A percentile compares a stretch with the other conserved stretches of the same genome.
These are phyloP conservation scores for Phylloscopus whistleri DNA, from an alignment of 2,113 vertebrate genomes.

Conservation along the genomic window DNA sequence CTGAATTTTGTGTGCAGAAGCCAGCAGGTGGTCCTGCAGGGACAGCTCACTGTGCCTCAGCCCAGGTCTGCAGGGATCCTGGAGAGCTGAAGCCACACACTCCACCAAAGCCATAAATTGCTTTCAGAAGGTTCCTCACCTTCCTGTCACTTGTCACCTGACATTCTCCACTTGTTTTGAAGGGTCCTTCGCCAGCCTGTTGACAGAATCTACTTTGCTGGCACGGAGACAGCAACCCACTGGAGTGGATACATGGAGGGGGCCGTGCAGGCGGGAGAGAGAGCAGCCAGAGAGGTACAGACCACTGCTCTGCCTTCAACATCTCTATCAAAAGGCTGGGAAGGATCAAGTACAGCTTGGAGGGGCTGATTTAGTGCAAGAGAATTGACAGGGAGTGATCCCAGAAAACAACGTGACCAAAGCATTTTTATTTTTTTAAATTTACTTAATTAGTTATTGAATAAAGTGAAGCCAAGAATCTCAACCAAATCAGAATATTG, in stretches of 20 bases:
- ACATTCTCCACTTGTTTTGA: slow-evolving; percentile 46
- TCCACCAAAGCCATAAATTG: background rate
- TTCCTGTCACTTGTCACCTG: background rate
- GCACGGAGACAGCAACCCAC: slow-evolving; percentile 81
- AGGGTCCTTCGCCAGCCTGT: slow-evolving; percentile 79
- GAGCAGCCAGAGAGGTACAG: slow-evolving; percentile 82
- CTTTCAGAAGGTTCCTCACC: background rate
- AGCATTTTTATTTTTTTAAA: background rate
- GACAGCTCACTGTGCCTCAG: background rate
- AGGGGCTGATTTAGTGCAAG: background rate
- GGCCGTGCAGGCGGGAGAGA: slow-evolving; percentile 80
- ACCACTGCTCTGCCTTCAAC: background rate
- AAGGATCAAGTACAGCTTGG: background rate
- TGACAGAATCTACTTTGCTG: slow-evolving; percentile 79
- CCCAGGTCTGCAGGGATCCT: background rate
- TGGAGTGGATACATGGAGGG: slow-evolving; percentile 88
- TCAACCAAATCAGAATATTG: background rate
- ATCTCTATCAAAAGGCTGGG: background rate
- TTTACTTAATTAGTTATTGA: background rate
- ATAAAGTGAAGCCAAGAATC: background rate
- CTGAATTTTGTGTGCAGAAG: background rate
- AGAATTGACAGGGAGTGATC: background rate
- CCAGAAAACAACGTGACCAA: background rate
- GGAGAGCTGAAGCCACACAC: background rate
- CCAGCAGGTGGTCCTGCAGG: background rate